Evolutionary conservation across 1,140 invertebrate genomes (phyloP).

Genomic region (Euwallacea fornicatus): DNA sequence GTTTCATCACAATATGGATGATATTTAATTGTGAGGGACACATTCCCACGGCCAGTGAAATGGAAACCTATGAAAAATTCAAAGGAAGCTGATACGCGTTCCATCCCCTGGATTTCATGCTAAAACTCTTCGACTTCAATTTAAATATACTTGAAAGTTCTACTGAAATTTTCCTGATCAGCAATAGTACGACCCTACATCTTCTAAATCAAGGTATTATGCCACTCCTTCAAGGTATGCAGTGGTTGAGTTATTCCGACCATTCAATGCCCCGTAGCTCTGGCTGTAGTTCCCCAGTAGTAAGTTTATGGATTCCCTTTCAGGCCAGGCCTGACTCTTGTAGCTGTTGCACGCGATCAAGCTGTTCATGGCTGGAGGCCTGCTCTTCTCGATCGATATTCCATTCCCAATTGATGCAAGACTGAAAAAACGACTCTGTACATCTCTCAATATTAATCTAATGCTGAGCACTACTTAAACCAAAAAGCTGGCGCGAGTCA

Average conservation of each 20-base stretch:
- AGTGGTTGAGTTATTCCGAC: conserved; percentile 42
- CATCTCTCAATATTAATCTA: neutral
- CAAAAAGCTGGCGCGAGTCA: neutral
- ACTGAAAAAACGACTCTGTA: conserved; percentile 40
- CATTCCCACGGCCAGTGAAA: too few relatives aligned
- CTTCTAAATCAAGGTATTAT: conserved; percentile 15
- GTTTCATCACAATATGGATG: too few relatives aligned
- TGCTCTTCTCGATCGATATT: conserved; percentile 61
- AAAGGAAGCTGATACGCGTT: too few relatives aligned
- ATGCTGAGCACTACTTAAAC: neutral
- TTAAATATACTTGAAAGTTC: too few relatives aligned
- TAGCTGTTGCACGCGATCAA: conserved; percentile 75
- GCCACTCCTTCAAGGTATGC: conserved; percentile 43
- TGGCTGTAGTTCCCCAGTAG: conserved; percentile 58
- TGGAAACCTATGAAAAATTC: too few relatives aligned
- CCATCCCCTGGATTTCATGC: too few relatives aligned
- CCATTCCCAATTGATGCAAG: conserved; percentile 52
- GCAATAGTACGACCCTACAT: too few relatives aligned
- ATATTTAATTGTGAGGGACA: too few relatives aligned
- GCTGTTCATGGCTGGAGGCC: conserved; percentile 70
- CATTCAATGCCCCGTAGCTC: conserved; percentile 59
- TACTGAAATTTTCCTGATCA: too few relatives aligned
- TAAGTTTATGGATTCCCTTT: conserved; percentile 54
- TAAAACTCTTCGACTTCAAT: too few relatives aligned
- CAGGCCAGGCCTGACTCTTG: conserved; percentile 69